Evolutionary conservation across 1,140 invertebrate species (phyloP).

Genomic region (Drosophila erecta): DNA sequence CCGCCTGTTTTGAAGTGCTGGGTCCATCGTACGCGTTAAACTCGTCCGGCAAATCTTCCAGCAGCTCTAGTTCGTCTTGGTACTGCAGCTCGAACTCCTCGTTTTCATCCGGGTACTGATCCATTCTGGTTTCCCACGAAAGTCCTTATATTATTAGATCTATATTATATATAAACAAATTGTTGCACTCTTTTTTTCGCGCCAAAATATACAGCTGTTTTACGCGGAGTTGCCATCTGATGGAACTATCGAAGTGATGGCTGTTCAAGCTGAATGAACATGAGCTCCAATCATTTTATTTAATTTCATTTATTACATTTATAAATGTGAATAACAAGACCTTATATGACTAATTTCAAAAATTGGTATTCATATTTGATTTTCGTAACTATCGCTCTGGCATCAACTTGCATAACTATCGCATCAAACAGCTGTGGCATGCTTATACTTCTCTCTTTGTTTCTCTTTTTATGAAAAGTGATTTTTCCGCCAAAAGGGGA

Average conservation of each 20-base stretch:
- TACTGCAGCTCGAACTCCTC: slow-evolving; percentile 91
- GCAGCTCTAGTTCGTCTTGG: slow-evolving; percentile 89
- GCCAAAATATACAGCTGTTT: slow-evolving; percentile 21
- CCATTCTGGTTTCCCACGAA: slow-evolving; percentile 35
- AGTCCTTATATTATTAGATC: too few relatives aligned
- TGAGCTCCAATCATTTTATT: neutral
- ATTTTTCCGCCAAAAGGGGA: neutral
- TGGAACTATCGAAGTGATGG: neutral
- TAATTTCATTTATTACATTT: too few relatives aligned
- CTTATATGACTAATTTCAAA: too few relatives aligned
- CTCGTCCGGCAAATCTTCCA: slow-evolving; percentile 85
- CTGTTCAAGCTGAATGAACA: neutral
- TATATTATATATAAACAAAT: slow-evolving; percentile 16
- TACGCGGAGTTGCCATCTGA: neutral
- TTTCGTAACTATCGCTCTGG: too few relatives aligned
- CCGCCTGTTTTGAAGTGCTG: slow-evolving; percentile 70
- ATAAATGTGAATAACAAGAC: too few relatives aligned
- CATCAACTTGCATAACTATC: too few relatives aligned
- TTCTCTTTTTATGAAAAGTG: too few relatives aligned
- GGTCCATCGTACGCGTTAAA: slow-evolving; percentile 84
- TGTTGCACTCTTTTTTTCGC: slow-evolving; percentile 4
- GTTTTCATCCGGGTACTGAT: slow-evolving; percentile 90
- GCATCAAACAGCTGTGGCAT: too few relatives aligned
- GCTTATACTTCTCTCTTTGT: too few relatives aligned
- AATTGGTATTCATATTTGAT: too few relatives aligned